Evolutionary conservation across 2,113 vertebrate genomes (phyloP).

Genomic region (Asarcornis scutulata): DNA sequence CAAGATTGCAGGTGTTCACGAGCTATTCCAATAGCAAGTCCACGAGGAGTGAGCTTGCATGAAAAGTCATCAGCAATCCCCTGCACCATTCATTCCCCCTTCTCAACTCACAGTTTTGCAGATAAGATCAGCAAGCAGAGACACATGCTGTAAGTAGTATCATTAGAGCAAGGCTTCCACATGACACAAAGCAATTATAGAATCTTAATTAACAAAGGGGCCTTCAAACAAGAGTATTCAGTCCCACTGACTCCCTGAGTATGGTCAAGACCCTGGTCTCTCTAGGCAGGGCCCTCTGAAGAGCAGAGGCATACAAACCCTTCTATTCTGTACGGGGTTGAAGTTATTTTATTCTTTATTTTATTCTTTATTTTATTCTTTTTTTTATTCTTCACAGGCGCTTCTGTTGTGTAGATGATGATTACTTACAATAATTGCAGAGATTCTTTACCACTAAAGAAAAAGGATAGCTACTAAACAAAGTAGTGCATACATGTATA

Average conservation of each 20-base stretch:
- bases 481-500: not conserved
- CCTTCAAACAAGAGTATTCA: not conserved
- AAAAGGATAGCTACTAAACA: not conserved
- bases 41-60: not conserved
- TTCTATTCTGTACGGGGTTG: not conserved
- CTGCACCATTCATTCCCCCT: not conserved
- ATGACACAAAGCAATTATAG: not conserved
- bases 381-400: not conserved
- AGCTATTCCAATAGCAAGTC: not conserved
- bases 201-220: not conserved
- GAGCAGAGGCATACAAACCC: not conserved
- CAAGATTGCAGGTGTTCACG: not conserved
- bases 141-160: not conserved
- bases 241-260: not conserved
- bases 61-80: not conserved
- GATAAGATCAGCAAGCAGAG: not conserved
- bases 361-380: too few relatives aligned
- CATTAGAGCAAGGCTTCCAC: not conserved
- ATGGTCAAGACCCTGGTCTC: not conserved
- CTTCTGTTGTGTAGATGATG: not conserved
- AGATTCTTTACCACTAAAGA: not conserved
- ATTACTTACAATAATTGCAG: not conserved
- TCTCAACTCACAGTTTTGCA: not conserved
- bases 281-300: rapidly evolving
- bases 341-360: not conserved